Base-by-base conservation (phyloP, 2,797 vertebrate genomes). In the Erpetoichthys calabaricus region DNA sequence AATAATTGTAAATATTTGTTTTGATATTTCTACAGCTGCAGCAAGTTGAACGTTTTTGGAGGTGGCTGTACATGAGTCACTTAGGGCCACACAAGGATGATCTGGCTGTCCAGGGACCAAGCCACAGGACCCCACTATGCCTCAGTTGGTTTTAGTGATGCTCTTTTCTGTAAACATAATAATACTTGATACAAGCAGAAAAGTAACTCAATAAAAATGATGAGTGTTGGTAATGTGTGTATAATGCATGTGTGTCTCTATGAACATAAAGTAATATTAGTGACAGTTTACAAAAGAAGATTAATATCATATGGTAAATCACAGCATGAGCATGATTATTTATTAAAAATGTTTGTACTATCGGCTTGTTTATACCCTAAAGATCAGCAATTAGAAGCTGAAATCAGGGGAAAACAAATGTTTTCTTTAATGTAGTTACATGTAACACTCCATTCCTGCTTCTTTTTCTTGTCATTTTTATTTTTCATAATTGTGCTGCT, bases 391-490 rank as follows among this genome's bases (percentile, higher is more conserved):
- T 67, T 71, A 59, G 64, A 60, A 58, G 61, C 42, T 60, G 60
- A 68, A 70, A 75, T 75, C 45, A 68, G 68, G 74, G 73, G 25
- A 25, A 66, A 72, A 55, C 58, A 73, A 67, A 49, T 49, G 61
- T 49, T 67, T 67, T 68, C 62, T 65, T 67, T 71, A 71, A 58
- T 8, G 53, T 53, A 56, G 46, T 66, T 65, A 64, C 2, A 64
- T 67, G 73, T 60, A 51, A 56, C 59, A 64, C 66, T 64, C 66
- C 72, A 63, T 70, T 71, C 61, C 65, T 65, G 63, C 56, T 73
- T 56, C 59, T 66, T 47, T 56, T 56, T 67, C 63, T 56, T 64
- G 4, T 57, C 54, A 58, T 66, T 68, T 67, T 58, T 62, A 66
- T 59, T 56, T 50, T 67, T 55, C 53, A 51, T 57, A 64, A 69